Conservation (phyloP, 2,113 vertebrate species). For the Astur gentilis region DNA sequence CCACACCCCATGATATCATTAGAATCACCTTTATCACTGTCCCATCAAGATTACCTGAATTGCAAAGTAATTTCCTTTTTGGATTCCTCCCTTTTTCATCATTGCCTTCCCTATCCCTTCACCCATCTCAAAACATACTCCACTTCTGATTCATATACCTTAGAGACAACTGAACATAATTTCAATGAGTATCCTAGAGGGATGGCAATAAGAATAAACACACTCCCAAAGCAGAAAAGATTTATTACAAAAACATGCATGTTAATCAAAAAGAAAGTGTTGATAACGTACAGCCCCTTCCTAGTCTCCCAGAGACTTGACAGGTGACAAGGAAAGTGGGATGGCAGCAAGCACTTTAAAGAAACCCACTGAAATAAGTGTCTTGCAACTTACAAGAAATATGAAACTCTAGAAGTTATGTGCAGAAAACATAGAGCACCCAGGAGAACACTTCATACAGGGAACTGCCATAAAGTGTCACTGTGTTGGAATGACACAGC, state of each 20-base stretch:
- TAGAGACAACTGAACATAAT: neutral
- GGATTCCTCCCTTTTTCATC: neutral
- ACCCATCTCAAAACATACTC: neutral
- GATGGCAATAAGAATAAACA: neutral
- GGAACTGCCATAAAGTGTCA: neutral
- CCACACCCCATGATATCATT: rapidly evolving
- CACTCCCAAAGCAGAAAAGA: neutral
- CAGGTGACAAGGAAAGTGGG: neutral
- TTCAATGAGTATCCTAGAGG: neutral
- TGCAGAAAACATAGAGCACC: neutral
- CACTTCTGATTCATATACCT: neutral
- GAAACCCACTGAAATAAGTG: neutral
- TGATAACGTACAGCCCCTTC: neutral
- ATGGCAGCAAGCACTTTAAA: neutral
- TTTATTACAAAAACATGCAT: neutral
- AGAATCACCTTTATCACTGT: neutral
- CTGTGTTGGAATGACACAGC: neutral
- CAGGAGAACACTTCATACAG: neutral
- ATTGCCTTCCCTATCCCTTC: neutral
- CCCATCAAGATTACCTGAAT: neutral
- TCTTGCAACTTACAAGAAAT: neutral
- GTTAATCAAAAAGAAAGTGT: neutral
- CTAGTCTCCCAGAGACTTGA: neutral
- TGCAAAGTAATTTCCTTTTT: neutral
- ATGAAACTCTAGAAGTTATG: neutral